phyloP scores from a whole-genome alignment of 1,140 invertebrate species.

The Yoshiicerus persimilis region DNA sequence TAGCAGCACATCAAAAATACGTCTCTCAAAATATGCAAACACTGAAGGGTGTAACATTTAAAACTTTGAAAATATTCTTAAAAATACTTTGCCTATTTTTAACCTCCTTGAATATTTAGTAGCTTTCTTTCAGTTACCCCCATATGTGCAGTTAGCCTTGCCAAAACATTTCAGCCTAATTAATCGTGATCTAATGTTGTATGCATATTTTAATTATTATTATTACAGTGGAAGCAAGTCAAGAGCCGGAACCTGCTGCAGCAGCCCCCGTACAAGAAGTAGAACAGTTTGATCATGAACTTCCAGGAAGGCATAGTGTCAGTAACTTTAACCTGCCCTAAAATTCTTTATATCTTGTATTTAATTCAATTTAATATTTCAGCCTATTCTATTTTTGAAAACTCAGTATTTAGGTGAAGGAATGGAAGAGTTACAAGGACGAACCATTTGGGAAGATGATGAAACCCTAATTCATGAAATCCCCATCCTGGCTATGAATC shows the following conservation, averaged over 20 bases:
- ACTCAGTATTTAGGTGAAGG: conserved; percentile 66
- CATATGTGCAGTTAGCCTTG: no score
- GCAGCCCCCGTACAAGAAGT: not conserved
- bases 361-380: no score
- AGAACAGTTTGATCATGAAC: not conserved
- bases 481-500: conserved; percentile 63
- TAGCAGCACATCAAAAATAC: no score
- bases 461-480: conserved; percentile 57
- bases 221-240: not conserved
- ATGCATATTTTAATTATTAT: not conserved
- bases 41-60: no score
- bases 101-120: no score
- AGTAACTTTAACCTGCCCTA: not conserved
- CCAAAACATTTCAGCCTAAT: no score
- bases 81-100: no score
- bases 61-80: no score
- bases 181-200: not conserved
- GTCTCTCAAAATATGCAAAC: no score
- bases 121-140: no score
- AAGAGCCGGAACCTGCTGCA: not conserved
- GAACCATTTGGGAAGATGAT: conserved; percentile 61
- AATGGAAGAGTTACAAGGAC: conserved; percentile 63
- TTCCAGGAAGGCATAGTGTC: not conserved
- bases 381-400: not conserved
- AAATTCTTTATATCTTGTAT: no score